Evolutionary conservation across 2,797 vertebrate species (phyloP).

Genomic region (Parauchenoglanis punctatus): DNA sequence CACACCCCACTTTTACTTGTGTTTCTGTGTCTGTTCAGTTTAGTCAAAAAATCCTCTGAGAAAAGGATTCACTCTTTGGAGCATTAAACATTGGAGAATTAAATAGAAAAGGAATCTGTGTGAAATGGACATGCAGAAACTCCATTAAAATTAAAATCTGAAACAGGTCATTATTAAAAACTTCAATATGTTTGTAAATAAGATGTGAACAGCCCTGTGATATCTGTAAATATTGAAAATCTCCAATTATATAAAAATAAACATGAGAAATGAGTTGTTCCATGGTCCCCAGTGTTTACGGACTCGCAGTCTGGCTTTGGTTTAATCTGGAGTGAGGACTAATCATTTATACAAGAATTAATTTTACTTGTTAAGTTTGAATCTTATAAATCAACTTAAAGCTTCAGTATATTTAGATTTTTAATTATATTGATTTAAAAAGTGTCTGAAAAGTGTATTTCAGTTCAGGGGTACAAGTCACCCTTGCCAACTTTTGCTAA

Average conservation of each 20-base stretch:
- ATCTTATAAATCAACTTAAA: background rate
- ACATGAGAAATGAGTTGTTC: background rate
- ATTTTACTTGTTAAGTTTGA: background rate
- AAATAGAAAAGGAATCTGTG: background rate
- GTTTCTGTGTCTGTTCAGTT: background rate
- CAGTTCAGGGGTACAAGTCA: background rate
- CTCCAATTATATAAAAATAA: background rate
- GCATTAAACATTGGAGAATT: background rate
- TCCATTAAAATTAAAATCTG: background rate
- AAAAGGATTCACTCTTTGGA: background rate
- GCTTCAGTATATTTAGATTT: background rate
- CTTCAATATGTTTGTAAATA: background rate
- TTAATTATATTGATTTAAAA: background rate
- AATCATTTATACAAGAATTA: background rate
- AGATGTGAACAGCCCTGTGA: constrained; percentile 1
- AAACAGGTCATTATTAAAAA: background rate
- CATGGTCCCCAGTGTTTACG: constrained; percentile 3
- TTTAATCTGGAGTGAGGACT: background rate
- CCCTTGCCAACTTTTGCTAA: background rate
- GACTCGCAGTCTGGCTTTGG: background rate
- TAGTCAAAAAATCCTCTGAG: background rate
- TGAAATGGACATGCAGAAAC: background rate
- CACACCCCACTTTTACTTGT: background rate
- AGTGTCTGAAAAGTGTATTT: background rate
- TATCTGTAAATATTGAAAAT: background rate